These are phyloP conservation scores for Machaerirhynchus nigripectus DNA, from an alignment of 2,113 vertebrate genomes.

Conservation along the genomic window DNA sequence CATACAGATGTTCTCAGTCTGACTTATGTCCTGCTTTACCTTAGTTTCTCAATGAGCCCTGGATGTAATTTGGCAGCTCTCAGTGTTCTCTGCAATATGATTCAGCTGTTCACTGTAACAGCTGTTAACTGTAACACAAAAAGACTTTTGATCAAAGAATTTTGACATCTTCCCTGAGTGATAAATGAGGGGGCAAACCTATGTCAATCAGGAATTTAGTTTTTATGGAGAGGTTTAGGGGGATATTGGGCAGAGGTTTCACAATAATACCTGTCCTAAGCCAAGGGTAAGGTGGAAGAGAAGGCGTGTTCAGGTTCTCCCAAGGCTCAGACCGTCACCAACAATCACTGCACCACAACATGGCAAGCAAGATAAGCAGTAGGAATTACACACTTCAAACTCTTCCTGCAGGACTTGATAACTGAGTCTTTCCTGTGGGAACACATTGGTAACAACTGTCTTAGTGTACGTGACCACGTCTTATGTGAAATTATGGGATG, in stretches of 20 bases:
- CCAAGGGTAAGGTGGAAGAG: not conserved
- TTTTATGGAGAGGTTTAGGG: not conserved
- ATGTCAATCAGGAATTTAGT: not conserved
- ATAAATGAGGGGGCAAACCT: not conserved
- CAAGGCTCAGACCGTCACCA: not conserved
- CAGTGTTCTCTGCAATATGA: not conserved
- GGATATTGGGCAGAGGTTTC: not conserved
- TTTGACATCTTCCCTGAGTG: not conserved
- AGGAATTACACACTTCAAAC: not conserved
- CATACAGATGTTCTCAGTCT: not conserved
- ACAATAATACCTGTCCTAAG: not conserved
- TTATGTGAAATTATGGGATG: not conserved
- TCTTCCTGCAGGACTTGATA: not conserved
- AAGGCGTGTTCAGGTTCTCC: not conserved
- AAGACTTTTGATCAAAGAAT: not conserved
- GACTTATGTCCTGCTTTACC: not conserved
- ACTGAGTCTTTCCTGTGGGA: not conserved
- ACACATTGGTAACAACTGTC: not conserved
- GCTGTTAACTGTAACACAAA: too few relatives aligned
- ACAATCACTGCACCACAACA: too few relatives aligned
- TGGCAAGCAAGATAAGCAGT: not conserved
- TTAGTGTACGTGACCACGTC: accelerated
- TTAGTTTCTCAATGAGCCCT: not conserved
- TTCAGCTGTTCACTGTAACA: not conserved
- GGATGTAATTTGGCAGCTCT: not conserved